Conservation (phyloP, 2,888 invertebrate genomes). For the Temnothorax ravouxi region DNA sequence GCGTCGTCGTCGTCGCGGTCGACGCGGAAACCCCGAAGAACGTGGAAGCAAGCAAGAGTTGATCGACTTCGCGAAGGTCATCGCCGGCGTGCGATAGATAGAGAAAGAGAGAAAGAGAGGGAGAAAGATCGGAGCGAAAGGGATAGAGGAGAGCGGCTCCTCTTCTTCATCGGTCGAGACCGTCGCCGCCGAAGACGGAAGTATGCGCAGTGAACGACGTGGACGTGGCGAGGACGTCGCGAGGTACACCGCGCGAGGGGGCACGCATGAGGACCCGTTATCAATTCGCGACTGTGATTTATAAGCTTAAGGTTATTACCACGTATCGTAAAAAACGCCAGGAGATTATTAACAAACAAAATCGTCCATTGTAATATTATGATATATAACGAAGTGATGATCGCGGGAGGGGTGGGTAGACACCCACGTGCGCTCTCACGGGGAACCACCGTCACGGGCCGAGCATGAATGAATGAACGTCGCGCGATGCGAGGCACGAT, state of each 20-base stretch:
- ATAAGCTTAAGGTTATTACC: conserved; percentile 73
- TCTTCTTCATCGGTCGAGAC: background rate
- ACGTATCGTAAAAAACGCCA: conserved; percentile 52
- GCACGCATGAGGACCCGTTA: conserved; percentile 73
- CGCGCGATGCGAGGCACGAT: conserved; percentile 64
- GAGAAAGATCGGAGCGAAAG: conserved; percentile 7
- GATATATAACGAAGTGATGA: conserved; percentile 67
- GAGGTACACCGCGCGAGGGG: conserved; percentile 52
- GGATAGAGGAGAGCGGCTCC: background rate
- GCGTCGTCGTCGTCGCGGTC: conserved; percentile 7
- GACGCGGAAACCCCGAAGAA: conserved; percentile 15
- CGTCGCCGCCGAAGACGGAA: conserved; percentile 3
- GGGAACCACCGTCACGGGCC: conserved; percentile 51
- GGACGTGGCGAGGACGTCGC: conserved; percentile 43
- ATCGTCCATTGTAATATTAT: conserved; percentile 78
- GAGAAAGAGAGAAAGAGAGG: no score
- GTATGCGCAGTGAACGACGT: conserved; percentile 51
- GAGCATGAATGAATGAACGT: conserved; percentile 68
- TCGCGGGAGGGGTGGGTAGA: conserved; percentile 56
- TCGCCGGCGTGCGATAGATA: background rate
- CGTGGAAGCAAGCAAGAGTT: background rate
- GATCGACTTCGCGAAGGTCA: conserved; percentile 24
- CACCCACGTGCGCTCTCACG: conserved; percentile 68
- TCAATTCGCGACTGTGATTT: conserved; percentile 78
- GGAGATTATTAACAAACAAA: conserved; percentile 56